Evolutionary conservation across 2,888 invertebrate genomes (phyloP), one percentile per base, ranked within the genome.

Genomic region (Thymelicus sylvestris): DNA sequence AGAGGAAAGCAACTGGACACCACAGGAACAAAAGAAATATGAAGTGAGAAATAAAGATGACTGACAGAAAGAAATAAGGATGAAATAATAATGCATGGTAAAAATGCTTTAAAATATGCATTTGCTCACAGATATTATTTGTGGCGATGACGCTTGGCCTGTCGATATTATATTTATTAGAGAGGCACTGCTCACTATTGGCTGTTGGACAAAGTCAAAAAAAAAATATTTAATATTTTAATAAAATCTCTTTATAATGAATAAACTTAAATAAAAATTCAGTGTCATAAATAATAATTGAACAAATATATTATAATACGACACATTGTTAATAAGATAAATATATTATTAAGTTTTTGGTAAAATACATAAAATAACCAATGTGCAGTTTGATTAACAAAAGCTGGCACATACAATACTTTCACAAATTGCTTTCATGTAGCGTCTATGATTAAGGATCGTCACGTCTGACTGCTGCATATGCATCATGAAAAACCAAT

Each of bases 91-190:
- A 79, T 83, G 83, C 81, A 81, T 78, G 80, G 79, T 79, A 78
- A 80, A 79, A 76, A 73, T 76, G 77, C 75, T 79, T 77, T 76
- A 68, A 76, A 78, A 82, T 78, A 77, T 80, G 79, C 80, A 83
- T 75, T 77, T 92, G 92, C 93, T 93, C 93, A 93, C 93, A 81
- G 92, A 87, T 79, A 92, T 80, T 72, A 92, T 87, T 79, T 93
- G 93, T 75, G 93, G 93, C 67, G 93, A 90, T 15, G 93, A 91
- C 47, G 93, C 93, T 85, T 93, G 93, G 72, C 93, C 93, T 12
- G 93, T 93, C 38, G 93, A 93, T 86, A 93, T 93, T 75, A 93
- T 93, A 89, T 93, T 93, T 87, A 93, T 93, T 83, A 93, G 85
- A 75, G 93, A 92, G 78, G 90, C 91, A 87, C 92, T 92, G 92